Percentiles rank a stretch among this genome's conserved stretches.
Conservation (phyloP, 2,113 vertebrate genomes). For the Phasianus colchicus region DNA sequence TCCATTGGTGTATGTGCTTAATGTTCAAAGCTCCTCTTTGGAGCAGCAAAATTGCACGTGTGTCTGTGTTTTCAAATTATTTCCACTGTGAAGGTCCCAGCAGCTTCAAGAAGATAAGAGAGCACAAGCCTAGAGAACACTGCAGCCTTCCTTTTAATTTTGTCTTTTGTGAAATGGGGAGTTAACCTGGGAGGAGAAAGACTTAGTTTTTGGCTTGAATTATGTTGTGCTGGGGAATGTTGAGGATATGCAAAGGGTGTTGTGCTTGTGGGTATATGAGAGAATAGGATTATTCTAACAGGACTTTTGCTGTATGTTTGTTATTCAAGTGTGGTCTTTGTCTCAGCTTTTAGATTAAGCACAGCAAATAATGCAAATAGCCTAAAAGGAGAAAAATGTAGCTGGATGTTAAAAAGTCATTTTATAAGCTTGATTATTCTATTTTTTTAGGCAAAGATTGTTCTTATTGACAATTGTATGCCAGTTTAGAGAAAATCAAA, state of each 20-base stretch:
- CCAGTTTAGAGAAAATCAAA: neutral
- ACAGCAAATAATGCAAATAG: neutral
- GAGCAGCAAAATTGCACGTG: neutral
- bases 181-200: neutral
- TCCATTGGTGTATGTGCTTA: neutral
- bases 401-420: neutral
- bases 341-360: constrained; percentile 9
- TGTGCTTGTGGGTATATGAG: neutral
- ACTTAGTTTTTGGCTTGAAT: neutral
- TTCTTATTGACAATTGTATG: neutral
- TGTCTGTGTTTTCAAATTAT: neutral
- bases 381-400: neutral
- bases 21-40: neutral
- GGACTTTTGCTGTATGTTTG: neutral
- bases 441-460: neutral
- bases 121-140: rapidly evolving
- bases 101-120: neutral
- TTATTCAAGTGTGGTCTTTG: neutral
- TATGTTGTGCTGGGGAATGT: neutral
- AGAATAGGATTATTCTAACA: neutral
- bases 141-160: neutral
- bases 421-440: neutral
- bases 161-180: neutral
- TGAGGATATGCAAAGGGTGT: neutral
- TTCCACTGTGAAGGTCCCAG: neutral